Base-by-base conservation (phyloP, 2,797 vertebrate genomes). In the Betta splendens region DNA sequence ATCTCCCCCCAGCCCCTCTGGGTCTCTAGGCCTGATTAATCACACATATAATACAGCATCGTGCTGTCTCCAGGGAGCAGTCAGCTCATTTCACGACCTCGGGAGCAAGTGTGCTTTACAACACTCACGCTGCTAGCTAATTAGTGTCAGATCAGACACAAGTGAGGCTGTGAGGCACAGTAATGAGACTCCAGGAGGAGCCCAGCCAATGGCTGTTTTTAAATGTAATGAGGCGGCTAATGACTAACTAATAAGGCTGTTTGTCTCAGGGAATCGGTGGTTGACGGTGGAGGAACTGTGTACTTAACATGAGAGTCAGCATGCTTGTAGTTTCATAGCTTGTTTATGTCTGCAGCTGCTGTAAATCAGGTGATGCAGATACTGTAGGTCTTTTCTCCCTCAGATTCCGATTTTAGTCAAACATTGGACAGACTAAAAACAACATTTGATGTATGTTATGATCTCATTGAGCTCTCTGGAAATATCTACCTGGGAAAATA, bases 181-280 rank as follows among this genome's bases (percentile, higher is more conserved):
- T 86, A 86, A 87, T 85, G 80, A 87, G 86, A 74, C 74, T 80
- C 49, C 63, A 29, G 72, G 85, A 83, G 69, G 82, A 80, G 69
- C 64, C 55, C 63, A 46, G 77, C 67, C 75, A 72, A 64, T 75
- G 59, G 74, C 71, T 67, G 75, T 72, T 64, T 87, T 88, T 86
- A 87, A 84, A 87, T 81, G 78, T 90, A 91, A 91, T 89, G 89
- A 89, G 79, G 85, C 87, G 55, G 75, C 78, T 89, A 90, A 91
- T 88, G 85, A 85, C 69, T 80, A 50, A 25, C 80, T 88, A 89
- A 89, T 87, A 82, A 83, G 80, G 76, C 77, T 77, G 85, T 84
- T 88, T 83, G 82, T 84, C 82, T 83, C 63, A 44, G 35, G 53
- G 49, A 80, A 50, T 49, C 54, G 65, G 58, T 1, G 25, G 51